Conservation (phyloP, 1,140 invertebrate genomes). For the Yoshiicerus persimilis region DNA sequence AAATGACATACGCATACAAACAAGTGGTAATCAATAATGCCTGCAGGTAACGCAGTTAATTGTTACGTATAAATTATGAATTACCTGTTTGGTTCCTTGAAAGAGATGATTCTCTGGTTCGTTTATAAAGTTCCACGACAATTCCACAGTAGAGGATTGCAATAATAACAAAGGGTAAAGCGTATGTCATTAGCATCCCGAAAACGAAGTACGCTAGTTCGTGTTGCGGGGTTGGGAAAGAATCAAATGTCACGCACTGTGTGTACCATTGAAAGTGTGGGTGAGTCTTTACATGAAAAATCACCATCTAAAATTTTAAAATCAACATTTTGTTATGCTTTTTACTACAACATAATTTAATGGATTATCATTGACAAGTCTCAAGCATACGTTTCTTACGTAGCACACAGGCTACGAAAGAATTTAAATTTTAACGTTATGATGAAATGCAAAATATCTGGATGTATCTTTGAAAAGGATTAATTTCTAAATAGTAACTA, state of each 20-base stretch:
- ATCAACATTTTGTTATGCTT: neutral
- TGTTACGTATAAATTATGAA: neutral
- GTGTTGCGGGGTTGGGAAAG: neutral
- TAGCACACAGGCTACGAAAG: no score
- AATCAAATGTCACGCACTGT: conserved; percentile 53
- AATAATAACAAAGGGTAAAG: conserved; percentile 57
- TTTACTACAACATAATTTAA: neutral
- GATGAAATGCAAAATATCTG: no score
- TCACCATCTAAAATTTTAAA: conserved; percentile 50
- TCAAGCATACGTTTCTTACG: no score
- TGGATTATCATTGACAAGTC: no score
- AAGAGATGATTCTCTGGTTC: neutral
- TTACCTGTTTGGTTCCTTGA: neutral
- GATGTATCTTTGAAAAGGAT: no score
- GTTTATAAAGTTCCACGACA: conserved; percentile 49
- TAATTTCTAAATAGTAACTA: no score
- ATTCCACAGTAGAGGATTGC: conserved; percentile 58
- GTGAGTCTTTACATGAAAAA: conserved; percentile 54
- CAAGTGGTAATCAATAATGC: no score
- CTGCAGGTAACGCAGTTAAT: no score
- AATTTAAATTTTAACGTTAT: no score
- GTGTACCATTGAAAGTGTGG: conserved; percentile 51
- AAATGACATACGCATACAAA: no score
- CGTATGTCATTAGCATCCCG: conserved; percentile 55
- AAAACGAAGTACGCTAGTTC: conserved; percentile 41